Evolutionary conservation across 2,888 invertebrate species (phyloP).

Genomic region (Carpatolechia fugitivella): DNA sequence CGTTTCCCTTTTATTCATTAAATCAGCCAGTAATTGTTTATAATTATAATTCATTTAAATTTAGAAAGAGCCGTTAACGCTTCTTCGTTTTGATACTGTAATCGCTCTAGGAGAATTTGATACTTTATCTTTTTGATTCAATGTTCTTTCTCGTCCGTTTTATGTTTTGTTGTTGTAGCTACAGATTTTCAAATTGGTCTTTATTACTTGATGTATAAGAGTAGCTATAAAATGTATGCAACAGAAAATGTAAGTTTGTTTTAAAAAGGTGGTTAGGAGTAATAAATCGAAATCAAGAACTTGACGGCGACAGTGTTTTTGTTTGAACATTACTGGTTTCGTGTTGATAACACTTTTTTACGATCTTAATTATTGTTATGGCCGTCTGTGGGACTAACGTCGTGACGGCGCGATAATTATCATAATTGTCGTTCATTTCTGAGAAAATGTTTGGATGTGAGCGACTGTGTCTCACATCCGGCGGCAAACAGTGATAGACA

Average conservation of each 20-base stretch:
- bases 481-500: slow-evolving; percentile 24
- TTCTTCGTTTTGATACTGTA: slow-evolving; percentile 56
- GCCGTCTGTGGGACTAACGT: slow-evolving; percentile 49
- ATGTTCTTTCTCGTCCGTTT: slow-evolving; percentile 24
- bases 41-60: slow-evolving; percentile 75
- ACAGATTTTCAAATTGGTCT: slow-evolving; percentile 18
- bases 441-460: slow-evolving; percentile 39
- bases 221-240: not conserved
- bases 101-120: slow-evolving; percentile 64
- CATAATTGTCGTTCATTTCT: slow-evolving; percentile 64
- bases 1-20: slow-evolving; percentile 63
- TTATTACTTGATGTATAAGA: slow-evolving; percentile 13
- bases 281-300: slow-evolving; percentile 63
- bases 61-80: slow-evolving; percentile 52
- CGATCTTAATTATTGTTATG: slow-evolving; percentile 68
- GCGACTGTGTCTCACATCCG: slow-evolving; percentile 28
- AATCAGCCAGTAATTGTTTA: slow-evolving; percentile 70
- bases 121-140: slow-evolving; percentile 53
- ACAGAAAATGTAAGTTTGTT: slow-evolving; percentile 28
- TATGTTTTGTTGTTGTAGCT: slow-evolving; percentile 1
- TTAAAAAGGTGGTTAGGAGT: slow-evolving; percentile 34
- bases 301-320: slow-evolving; percentile 59
- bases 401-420: slow-evolving; percentile 66
- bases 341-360: slow-evolving; percentile 64
- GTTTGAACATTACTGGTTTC: slow-evolving; percentile 69